Conservation (phyloP, 2,888 invertebrate species). For the Drosophila buzzatii region DNA sequence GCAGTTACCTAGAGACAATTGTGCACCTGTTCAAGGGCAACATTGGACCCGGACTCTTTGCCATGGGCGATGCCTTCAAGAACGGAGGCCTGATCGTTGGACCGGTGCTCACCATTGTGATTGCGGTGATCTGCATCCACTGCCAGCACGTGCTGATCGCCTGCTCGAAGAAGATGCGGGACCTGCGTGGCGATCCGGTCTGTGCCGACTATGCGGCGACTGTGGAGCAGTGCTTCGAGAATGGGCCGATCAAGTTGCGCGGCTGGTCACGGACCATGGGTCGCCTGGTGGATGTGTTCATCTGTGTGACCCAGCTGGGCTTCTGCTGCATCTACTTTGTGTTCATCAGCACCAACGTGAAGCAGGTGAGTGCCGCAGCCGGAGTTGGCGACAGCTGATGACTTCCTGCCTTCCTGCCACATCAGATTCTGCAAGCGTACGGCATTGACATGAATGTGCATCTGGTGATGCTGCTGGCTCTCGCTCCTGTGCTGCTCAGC, state of each 20-base stretch:
- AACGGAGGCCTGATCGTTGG: constrained; percentile 95
- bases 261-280: constrained; percentile 88
- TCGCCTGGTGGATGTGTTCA: constrained; percentile 92
- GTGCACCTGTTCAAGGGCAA: constrained; percentile 98
- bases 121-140: constrained; percentile 95
- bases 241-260: constrained; percentile 89
- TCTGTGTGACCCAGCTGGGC: constrained; percentile 98
- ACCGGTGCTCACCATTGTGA: constrained; percentile 90
- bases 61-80: constrained; percentile 97
- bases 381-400: background rate
- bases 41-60: constrained; percentile 97
- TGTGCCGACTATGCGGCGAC: constrained; percentile 93
- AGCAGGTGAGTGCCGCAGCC: constrained; percentile 87
- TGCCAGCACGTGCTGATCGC: constrained; percentile 96
- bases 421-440: constrained; percentile 89
- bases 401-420: background rate
- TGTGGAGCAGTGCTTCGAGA: constrained; percentile 91
- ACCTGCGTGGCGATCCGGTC: constrained; percentile 86
- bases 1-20: constrained; percentile 93
- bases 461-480: constrained; percentile 90
- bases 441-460: constrained; percentile 87
- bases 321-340: constrained; percentile 99
- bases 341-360: constrained; percentile 94
- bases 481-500: constrained; percentile 91
- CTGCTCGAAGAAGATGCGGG: constrained; percentile 89